Base-by-base conservation (phyloP, 2,113 vertebrate genomes). In the Sylvietta virens region DNA sequence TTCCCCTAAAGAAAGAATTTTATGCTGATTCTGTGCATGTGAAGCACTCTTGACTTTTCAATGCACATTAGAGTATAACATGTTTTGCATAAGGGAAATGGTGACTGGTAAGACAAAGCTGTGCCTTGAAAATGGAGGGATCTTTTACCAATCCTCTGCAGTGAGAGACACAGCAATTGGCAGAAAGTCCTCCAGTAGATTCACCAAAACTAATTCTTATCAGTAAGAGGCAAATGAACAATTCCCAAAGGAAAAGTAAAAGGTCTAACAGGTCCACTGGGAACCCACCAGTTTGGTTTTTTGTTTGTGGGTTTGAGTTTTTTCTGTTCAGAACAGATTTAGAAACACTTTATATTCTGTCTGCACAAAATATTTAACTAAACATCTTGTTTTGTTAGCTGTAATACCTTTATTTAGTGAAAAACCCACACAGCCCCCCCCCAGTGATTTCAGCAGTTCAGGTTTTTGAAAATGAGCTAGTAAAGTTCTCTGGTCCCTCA, bases 401-500 rank as follows among this genome's bases (percentile, higher is more conserved):
- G 47, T 65, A 96, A 90, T 70, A 92, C 19, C 78, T 77, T 82
- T 72, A 81, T 73, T 85, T 82, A 73, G 94, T 74, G 48, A 58
- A 91, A 60, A 80, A 61, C n/a, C 7, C n/a, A 66, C 20, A n/a
- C 3, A 12, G 17, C 26, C 21, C 69, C 26, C 21, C 69, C 12
- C 33, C 51, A 81, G 8, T 11, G 47, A 81, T 92, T 94, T 95
- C 81, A 91, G 69, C 82, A 88, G 92, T 94, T 94, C 87, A 84
- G 58, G 56, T 73, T 94, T 92, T 18, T 67, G 35, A 95, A 95
- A 96, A 80, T 8, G 7, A 90, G 27, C 88, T 45, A 72, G 61
- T 93, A 57, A 90, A 94, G 51, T 86, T 92, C 66, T 87, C 93
- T 96, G 79, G 81, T 81, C 82, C 64, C 81, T 78, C 90, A 94